phyloP scores from a whole-genome alignment of 2,888 invertebrate species.

The Agrotis segetum region DNA sequence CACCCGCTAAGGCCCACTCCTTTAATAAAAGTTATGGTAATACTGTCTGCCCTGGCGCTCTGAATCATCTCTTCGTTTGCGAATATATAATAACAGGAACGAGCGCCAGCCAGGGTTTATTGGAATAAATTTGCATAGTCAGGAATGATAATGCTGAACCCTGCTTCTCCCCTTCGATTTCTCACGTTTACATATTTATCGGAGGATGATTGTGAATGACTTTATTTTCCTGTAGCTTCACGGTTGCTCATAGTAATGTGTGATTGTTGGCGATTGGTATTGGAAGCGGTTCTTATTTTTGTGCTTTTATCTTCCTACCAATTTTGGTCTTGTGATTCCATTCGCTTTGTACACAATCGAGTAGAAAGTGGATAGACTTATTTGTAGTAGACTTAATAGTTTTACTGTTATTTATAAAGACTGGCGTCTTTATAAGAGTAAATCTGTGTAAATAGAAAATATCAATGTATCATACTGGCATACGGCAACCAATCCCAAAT shows the following conservation, averaged over 20 bases:
- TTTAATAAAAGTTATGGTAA: constrained; percentile 91
- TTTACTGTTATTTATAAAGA: background rate
- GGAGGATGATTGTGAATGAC: constrained; percentile 79
- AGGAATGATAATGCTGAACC: constrained; percentile 83
- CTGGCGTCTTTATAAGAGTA: no score
- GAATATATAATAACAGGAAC: constrained; percentile 90
- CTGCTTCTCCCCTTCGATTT: constrained; percentile 83
- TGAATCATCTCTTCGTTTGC: constrained; percentile 90
- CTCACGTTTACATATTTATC: constrained; percentile 89
- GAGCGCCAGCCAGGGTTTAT: constrained; percentile 85
- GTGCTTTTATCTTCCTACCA: constrained; percentile 8
- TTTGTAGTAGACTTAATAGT: background rate
- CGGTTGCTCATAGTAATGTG: constrained; percentile 62
- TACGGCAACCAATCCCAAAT: no score
- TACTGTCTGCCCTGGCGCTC: constrained; percentile 83
- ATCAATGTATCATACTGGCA: no score
- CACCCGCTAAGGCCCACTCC: constrained; percentile 80
- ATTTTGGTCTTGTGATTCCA: constrained; percentile 4
- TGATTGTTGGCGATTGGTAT: constrained; percentile 35
- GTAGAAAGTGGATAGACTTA: background rate
- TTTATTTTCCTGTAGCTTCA: constrained; percentile 69
- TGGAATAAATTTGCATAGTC: constrained; percentile 91
- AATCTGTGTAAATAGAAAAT: no score
- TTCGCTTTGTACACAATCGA: background rate
- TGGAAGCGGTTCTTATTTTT: constrained; percentile 21